Percentiles rank a stretch among this genome's conserved stretches.
Evolutionary conservation across 2,888 invertebrate genomes (phyloP).

Genomic region (Drosophila lutescens): DNA sequence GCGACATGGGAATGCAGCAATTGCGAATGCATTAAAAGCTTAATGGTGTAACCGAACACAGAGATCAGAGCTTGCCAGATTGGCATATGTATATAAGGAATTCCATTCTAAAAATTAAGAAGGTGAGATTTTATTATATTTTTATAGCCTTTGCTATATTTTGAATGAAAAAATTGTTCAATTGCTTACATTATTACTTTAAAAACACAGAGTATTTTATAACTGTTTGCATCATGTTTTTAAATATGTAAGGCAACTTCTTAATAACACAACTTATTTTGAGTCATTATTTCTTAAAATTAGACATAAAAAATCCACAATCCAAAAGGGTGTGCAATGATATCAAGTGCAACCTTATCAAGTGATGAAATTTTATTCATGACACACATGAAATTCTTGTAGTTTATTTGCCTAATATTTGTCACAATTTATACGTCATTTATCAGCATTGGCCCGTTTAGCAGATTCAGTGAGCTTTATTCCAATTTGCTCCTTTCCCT

Average conservation of each 20-base stretch:
- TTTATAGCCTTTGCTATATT: not conserved
- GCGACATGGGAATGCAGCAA: slow-evolving; percentile 15
- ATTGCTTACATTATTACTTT: no score
- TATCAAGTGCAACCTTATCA: not conserved
- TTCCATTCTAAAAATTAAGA: not conserved
- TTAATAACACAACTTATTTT: no score
- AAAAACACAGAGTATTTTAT: no score
- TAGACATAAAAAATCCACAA: not conserved
- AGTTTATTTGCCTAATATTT: slow-evolving; percentile 3
- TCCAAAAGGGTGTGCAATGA: not conserved
- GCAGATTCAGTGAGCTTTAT: slow-evolving; percentile 16
- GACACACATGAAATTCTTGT: not conserved
- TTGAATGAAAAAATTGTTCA: no score
- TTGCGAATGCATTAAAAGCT: slow-evolving; percentile 30
- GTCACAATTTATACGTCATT: slow-evolving; percentile 29
- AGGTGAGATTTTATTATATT: not conserved
- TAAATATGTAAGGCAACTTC: no score
- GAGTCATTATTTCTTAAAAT: not conserved
- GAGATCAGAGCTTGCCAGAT: not conserved
- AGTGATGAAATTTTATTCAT: not conserved
- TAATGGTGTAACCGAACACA: slow-evolving; percentile 6
- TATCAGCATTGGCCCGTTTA: slow-evolving; percentile 14
- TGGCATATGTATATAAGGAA: not conserved
- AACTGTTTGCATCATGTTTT: no score
- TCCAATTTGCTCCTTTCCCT: slow-evolving; percentile 8